Percentiles rank a stretch among this genome's conserved stretches.
phyloP scores from a whole-genome alignment of 2,888 invertebrate genomes.

The Epinotia ramella region DNA sequence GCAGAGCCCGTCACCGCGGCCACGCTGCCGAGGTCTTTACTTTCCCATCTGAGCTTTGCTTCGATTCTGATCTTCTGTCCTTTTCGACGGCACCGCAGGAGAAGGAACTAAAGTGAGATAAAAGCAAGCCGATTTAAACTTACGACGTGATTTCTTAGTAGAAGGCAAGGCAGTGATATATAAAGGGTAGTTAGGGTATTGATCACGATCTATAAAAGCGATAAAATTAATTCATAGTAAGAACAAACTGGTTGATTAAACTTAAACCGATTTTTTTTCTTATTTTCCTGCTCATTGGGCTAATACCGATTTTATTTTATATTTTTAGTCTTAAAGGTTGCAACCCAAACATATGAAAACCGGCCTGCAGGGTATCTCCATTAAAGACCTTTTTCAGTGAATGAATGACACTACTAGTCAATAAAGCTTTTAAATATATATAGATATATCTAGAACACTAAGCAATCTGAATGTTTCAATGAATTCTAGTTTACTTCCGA shows the following conservation, averaged over 20 bases:
- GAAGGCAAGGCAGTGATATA: conserved; percentile 22
- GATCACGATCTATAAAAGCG: conserved; percentile 19
- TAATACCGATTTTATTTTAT: not conserved
- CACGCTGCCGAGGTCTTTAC: conserved; percentile 73
- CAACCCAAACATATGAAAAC: not conserved
- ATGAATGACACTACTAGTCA: not conserved
- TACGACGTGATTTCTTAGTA: conserved; percentile 25
- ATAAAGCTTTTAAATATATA: not conserved
- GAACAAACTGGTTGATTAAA: not conserved
- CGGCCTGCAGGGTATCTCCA: not conserved
- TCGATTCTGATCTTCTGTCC: conserved; percentile 27
- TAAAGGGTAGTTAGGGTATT: conserved; percentile 10
- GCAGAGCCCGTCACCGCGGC: conserved; percentile 73
- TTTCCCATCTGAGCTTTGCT: conserved; percentile 64
- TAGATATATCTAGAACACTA: not conserved
- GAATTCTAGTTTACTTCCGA: conserved; percentile 15
- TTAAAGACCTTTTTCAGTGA: not conserved
- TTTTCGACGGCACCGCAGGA: not conserved
- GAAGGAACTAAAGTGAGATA: conserved; percentile 24
- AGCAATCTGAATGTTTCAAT: not conserved
- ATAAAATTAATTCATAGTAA: not conserved
- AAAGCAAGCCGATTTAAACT: conserved; percentile 16
- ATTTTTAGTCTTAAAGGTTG: not conserved
- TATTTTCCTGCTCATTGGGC: not conserved
- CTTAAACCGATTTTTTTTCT: not conserved